Evolutionary conservation across 2,888 invertebrate genomes (phyloP).

Genomic region (Andrena dorsata): DNA sequence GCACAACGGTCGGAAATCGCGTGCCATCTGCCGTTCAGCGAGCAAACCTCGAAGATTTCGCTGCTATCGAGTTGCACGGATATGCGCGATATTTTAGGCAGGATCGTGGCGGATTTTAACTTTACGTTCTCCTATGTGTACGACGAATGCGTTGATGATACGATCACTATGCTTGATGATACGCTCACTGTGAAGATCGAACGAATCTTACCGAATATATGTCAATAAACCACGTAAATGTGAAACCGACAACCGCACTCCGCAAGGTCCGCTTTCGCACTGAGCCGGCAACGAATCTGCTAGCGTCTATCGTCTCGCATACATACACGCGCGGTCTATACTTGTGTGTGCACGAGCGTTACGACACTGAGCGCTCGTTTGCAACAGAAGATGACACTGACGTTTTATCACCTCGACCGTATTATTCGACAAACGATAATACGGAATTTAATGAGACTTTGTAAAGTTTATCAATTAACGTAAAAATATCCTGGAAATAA

Average conservation of each 20-base stretch:
- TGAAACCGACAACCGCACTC: slow-evolving; percentile 22
- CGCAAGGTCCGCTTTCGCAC: slow-evolving; percentile 37
- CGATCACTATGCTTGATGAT: background rate
- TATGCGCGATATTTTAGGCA: slow-evolving; percentile 5
- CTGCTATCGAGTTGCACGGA: slow-evolving; percentile 2
- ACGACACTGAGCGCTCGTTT: background rate
- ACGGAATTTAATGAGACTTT: background rate
- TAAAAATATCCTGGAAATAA: background rate
- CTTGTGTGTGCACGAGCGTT: background rate
- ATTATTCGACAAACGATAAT: background rate
- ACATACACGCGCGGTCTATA: background rate
- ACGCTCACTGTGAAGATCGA: background rate
- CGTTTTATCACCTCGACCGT: background rate
- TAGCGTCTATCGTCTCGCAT: background rate
- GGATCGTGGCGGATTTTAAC: slow-evolving; percentile 9
- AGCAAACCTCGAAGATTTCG: slow-evolving; percentile 20
- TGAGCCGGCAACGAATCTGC: slow-evolving; percentile 24
- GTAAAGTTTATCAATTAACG: background rate
- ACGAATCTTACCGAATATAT: slow-evolving; percentile 40
- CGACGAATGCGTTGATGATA: background rate
- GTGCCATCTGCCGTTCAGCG: slow-evolving; percentile 59
- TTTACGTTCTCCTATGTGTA: background rate
- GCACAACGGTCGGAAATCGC: slow-evolving; percentile 2
- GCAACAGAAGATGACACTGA: background rate
- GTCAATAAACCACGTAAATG: slow-evolving; percentile 8